phyloP scores from a whole-genome alignment of 1,140 invertebrate genomes.

The Pseudomyrmex pallidus region DNA sequence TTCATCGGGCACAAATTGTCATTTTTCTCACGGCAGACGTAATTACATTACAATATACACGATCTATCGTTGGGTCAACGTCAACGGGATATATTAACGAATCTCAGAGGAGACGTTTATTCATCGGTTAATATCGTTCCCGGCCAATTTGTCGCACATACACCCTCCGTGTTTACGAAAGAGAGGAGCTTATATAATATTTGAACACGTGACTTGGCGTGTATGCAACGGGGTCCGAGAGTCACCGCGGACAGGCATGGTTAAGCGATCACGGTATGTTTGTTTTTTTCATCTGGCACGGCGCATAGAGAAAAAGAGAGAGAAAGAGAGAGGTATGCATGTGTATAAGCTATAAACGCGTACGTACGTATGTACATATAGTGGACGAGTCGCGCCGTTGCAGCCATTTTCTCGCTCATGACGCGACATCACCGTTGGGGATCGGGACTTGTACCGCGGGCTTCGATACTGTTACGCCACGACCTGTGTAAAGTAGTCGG shows the following conservation, averaged over 20 bases:
- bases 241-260: constrained; percentile 62
- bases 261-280: constrained; percentile 70
- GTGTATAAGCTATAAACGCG: not conserved
- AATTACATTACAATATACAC: constrained; percentile 43
- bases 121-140: constrained; percentile 19
- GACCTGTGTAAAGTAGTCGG: constrained; percentile 64
- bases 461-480: constrained; percentile 61
- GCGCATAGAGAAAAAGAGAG: constrained; percentile 25
- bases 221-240: constrained; percentile 42
- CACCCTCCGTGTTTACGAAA: constrained; percentile 34
- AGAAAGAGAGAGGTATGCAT: too few relatives aligned
- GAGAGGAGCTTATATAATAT: constrained; percentile 59
- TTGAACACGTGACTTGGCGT: constrained; percentile 67
- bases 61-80: not conserved
- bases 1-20: not conserved
- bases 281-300: constrained; percentile 71
- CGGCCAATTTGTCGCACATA: constrained; percentile 27
- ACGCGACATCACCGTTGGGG: constrained; percentile 48
- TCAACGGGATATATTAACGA: not conserved
- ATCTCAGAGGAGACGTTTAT: constrained; percentile 1
- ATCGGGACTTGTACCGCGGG: constrained; percentile 31
- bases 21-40: constrained; percentile 7
- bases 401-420: constrained; percentile 59
- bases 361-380: constrained; percentile 42
- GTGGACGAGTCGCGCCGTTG: constrained; percentile 1